phyloP scores from a whole-genome alignment of 2,888 invertebrate species.

The Cephus sareptanus region DNA sequence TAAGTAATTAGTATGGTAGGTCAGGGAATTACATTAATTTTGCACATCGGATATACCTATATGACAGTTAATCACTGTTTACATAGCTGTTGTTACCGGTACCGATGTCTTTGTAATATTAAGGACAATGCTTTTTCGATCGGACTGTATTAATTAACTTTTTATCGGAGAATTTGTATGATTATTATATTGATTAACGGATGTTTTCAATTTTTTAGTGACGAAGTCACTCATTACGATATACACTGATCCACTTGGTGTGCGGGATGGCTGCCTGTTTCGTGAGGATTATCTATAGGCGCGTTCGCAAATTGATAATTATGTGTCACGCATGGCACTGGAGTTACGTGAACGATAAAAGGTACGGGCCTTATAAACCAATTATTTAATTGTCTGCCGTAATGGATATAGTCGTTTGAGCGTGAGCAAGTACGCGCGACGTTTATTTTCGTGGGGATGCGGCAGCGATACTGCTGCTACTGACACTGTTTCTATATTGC shows the following conservation, averaged over 20 bases:
- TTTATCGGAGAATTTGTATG: not conserved
- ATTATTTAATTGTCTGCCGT: conserved; percentile 1
- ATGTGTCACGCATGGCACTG: conserved; percentile 14
- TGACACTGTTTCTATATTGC: not conserved
- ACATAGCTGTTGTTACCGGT: not conserved
- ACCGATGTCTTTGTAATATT: not conserved
- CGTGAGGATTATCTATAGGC: not conserved
- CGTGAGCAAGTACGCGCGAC: not conserved
- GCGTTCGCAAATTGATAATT: conserved; percentile 11
- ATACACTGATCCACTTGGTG: conserved; percentile 12
- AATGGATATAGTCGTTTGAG: not conserved
- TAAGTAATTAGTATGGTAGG: not conserved
- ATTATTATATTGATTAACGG: too few relatives aligned
- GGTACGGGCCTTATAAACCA: conserved; percentile 12
- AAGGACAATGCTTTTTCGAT: not conserved
- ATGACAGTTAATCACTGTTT: too few relatives aligned
- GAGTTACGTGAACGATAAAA: conserved; percentile 16
- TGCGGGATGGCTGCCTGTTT: conserved; percentile 11
- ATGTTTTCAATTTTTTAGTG: too few relatives aligned
- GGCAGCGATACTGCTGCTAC: not conserved
- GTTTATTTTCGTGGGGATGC: not conserved
- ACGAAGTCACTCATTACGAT: too few relatives aligned
- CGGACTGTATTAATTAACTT: not conserved
- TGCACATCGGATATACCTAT: not conserved
- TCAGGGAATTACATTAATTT: not conserved